Conservation (phyloP, 2,888 invertebrate species). For the Drosophila prolongata region DNA sequence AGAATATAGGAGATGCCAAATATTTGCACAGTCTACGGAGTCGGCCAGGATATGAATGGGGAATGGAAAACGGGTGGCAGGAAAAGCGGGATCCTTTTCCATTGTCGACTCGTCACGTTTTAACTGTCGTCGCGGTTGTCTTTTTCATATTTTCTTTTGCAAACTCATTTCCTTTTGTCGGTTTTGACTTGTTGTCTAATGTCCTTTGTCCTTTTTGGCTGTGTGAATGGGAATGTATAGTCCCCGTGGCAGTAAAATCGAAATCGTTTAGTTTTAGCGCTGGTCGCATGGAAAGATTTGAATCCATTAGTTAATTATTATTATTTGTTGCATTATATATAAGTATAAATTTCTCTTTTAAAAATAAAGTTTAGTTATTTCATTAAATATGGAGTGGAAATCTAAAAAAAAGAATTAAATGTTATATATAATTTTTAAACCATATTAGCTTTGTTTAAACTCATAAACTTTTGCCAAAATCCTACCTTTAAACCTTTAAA, state of each 20-base stretch:
- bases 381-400: no score
- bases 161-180: constrained; percentile 67
- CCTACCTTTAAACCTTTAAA: no score
- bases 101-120: constrained; percentile 62
- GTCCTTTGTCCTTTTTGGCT: not conserved
- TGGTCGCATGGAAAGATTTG: no score
- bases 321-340: no score
- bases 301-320: no score
- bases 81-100: constrained; percentile 4
- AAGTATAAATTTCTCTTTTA: no score
- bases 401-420: no score
- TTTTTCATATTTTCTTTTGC: constrained; percentile 56
- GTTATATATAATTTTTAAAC: no score
- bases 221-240: constrained; percentile 4
- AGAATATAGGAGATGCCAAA: constrained; percentile 62
- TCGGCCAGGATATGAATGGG: constrained; percentile 17
- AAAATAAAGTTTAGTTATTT: no score
- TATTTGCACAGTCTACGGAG: constrained; percentile 57
- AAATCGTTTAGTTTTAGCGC: not conserved
- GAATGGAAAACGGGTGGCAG: constrained; percentile 13
- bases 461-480: no score
- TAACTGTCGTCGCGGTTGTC: constrained; percentile 70
- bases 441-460: no score
- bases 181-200: constrained; percentile 30
- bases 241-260: not conserved